Conservation (phyloP, 2,113 vertebrate genomes). For the Crypturellus undulatus region DNA sequence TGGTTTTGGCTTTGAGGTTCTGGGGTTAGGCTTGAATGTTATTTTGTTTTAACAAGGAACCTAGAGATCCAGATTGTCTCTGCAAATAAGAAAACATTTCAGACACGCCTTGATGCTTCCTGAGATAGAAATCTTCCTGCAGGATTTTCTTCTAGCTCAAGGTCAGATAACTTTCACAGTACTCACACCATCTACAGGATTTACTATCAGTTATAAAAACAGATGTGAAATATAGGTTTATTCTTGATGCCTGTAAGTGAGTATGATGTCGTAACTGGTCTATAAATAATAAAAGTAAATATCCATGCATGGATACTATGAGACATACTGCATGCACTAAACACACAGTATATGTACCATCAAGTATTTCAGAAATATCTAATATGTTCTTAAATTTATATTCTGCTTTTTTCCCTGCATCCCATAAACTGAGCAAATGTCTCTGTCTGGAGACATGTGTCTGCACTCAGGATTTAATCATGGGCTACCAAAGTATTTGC, state of each 20-base stretch:
- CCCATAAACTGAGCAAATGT: conserved; percentile 50
- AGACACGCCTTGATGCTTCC: background rate
- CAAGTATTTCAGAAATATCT: conserved; percentile 58
- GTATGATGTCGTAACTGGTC: conserved; percentile 46
- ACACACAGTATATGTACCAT: conserved; percentile 58
- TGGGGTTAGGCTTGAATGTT: background rate
- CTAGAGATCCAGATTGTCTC: background rate
- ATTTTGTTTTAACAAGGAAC: background rate
- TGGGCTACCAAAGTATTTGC: conserved; percentile 30
- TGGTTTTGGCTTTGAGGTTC: background rate
- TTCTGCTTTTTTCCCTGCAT: conserved; percentile 44
- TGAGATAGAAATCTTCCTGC: background rate
- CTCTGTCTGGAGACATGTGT: conserved; percentile 16
- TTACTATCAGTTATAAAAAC: conserved; percentile 61
- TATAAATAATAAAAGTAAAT: conserved; percentile 68
- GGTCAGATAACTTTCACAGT: conserved; percentile 61
- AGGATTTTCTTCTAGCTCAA: conserved; percentile 38
- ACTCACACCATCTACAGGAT: conserved; percentile 43
- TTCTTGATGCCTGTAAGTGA: conserved; percentile 48
- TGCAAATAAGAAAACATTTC: background rate
- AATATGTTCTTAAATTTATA: conserved; percentile 56
- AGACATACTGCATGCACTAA: conserved; percentile 46
- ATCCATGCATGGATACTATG: conserved; percentile 56
- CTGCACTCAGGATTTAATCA: background rate
- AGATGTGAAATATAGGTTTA: conserved; percentile 58